Evolutionary conservation across 2,888 invertebrate species (phyloP).

Genomic region (Trachelus iudaicus): DNA sequence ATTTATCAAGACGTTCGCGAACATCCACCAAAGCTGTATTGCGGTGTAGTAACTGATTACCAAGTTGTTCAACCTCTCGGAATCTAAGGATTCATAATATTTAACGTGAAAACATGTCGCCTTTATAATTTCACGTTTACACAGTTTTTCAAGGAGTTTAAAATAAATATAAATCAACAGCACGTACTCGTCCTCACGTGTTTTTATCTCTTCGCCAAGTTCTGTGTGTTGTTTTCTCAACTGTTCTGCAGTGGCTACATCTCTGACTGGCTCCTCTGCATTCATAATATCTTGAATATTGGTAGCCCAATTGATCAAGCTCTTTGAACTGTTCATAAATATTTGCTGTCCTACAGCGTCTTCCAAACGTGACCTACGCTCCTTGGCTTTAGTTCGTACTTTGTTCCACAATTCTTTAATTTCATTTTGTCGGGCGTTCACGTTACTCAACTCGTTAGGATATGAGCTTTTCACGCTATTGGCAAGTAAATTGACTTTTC

Average conservation of each 20-base stretch:
- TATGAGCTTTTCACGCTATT: conserved; percentile 92
- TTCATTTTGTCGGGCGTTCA: conserved; percentile 85
- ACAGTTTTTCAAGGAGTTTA: not conserved
- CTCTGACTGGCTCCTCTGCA: conserved; percentile 82
- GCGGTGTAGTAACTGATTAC: conserved; percentile 77
- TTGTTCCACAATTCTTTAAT: conserved; percentile 90
- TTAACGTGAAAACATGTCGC: not conserved
- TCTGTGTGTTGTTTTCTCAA: conserved; percentile 92
- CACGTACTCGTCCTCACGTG: conserved; percentile 87
- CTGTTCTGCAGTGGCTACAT: conserved; percentile 93
- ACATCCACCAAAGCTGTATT: conserved; percentile 84
- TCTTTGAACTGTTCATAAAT: conserved; percentile 86
- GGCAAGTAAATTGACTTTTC: conserved; percentile 85
- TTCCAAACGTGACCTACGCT: conserved; percentile 86
- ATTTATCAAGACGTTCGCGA: conserved; percentile 76
- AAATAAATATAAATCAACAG: not conserved
- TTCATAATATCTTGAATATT: conserved; percentile 83
- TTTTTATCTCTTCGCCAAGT: conserved; percentile 88
- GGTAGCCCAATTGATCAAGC: conserved; percentile 84
- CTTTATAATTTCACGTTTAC: not conserved
- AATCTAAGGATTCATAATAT: conserved; percentile 68
- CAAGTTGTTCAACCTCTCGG: conserved; percentile 83
- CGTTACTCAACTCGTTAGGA: conserved; percentile 89
- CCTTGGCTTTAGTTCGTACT: conserved; percentile 85
- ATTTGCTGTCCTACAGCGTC: conserved; percentile 96